A percentile compares a stretch with the other conserved stretches of the same genome.
phyloP scores from a whole-genome alignment of 2,888 invertebrate genomes.

The Dynastes grantii region DNA sequence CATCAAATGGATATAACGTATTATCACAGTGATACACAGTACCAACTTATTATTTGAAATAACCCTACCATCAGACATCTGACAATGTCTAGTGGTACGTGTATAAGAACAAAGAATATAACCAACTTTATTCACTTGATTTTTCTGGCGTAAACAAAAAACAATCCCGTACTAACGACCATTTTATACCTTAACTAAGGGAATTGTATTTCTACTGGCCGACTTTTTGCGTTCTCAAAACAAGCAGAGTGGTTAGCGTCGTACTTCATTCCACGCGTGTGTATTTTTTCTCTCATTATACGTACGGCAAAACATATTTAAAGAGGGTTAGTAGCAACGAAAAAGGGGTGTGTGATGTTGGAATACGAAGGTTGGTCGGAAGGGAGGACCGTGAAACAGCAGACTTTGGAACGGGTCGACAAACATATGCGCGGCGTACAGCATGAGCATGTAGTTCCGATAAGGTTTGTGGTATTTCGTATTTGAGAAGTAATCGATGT shows the following conservation, averaged over 20 bases:
- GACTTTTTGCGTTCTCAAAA: neutral
- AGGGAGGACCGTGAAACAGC: neutral
- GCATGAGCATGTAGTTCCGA: neutral
- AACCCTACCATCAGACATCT: too few species aligned
- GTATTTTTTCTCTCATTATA: constrained; percentile 19
- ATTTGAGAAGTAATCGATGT: too few species aligned
- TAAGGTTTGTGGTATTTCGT: neutral
- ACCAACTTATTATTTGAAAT: too few species aligned
- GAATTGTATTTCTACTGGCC: too few species aligned
- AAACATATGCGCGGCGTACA: neutral
- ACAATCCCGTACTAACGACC: too few species aligned
- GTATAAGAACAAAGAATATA: too few species aligned
- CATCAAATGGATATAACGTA: too few species aligned
- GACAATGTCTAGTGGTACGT: too few species aligned
- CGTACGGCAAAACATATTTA: constrained; percentile 8
- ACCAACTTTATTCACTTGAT: too few species aligned
- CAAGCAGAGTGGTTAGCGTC: neutral
- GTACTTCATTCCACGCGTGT: neutral
- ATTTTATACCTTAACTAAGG: too few species aligned
- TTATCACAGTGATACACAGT: too few species aligned
- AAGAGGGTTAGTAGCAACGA: neutral
- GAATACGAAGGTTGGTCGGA: neutral
- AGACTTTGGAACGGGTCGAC: neutral
- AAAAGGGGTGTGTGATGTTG: neutral
- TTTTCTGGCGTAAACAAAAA: too few species aligned